phyloP scores from a whole-genome alignment of 2,888 invertebrate genomes.

The Diarsia mendica region DNA sequence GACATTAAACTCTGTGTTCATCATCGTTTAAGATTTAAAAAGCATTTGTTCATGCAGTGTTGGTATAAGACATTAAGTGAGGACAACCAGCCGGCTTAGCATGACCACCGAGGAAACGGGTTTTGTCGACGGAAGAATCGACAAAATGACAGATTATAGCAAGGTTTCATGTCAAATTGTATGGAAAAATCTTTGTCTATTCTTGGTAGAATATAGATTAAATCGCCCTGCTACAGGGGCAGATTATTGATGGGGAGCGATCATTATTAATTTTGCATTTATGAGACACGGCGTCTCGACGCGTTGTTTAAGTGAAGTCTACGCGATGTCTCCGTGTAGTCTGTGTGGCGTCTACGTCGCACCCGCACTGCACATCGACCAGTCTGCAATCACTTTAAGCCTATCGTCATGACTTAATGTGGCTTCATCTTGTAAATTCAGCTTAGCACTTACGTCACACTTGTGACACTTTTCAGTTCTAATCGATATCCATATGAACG shows the following conservation, averaged over 20 bases:
- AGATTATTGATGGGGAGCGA: background rate
- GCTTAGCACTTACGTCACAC: slow-evolving; percentile 4
- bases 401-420: background rate
- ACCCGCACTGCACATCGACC: background rate
- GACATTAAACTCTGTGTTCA: slow-evolving; percentile 17
- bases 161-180: no score
- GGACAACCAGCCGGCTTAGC: no score
- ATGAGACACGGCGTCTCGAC: background rate
- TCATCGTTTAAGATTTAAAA: slow-evolving; percentile 11
- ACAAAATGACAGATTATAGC: no score
- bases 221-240: no score
- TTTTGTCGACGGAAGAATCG: no score
- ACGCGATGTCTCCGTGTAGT: background rate
- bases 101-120: no score
- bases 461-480: background rate
- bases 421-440: slow-evolving; percentile 22
- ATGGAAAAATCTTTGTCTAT: no score
- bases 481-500: background rate
- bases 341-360: background rate
- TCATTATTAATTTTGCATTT: background rate
- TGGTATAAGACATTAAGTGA: slow-evolving; percentile 11
- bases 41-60: slow-evolving; percentile 5
- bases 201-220: no score
- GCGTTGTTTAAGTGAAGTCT: background rate
- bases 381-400: slow-evolving; percentile 18